These are phyloP conservation scores for Phthorimaea operculella DNA, from an alignment of 1,140 invertebrate species.

Conservation along the genomic window DNA sequence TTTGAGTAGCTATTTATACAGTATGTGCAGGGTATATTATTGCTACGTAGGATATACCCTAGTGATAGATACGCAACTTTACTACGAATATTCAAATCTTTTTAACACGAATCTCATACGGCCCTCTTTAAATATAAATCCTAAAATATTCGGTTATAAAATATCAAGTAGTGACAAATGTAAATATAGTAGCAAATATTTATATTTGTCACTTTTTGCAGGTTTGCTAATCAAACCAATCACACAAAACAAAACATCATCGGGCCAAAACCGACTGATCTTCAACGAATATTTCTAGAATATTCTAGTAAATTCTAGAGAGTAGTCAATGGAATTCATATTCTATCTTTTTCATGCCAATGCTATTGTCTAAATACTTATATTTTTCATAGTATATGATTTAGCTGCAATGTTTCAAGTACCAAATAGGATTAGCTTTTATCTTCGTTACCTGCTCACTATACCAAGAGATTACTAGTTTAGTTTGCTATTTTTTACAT, in stretches of 20 bases:
- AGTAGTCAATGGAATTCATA: too few relatives aligned
- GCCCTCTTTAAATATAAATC: background rate
- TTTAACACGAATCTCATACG: background rate
- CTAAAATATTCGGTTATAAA: too few relatives aligned
- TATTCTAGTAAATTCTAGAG: slow-evolving; percentile 1
- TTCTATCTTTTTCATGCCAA: too few relatives aligned
- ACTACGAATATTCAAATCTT: background rate
- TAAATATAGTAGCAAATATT: too few relatives aligned
- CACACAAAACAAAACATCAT: too few relatives aligned
- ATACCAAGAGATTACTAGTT: slow-evolving; percentile 7
- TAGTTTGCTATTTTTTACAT: slow-evolving; percentile 2
- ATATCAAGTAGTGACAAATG: too few relatives aligned
- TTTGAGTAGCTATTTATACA: slow-evolving; percentile 19
- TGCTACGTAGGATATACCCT: slow-evolving; percentile 12
- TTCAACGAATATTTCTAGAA: slow-evolving; percentile 32
- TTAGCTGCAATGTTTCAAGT: background rate
- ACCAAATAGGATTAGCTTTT: background rate
- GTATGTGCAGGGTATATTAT: slow-evolving; percentile 17
- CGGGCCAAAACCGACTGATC: slow-evolving; percentile 27
- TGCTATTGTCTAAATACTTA: too few relatives aligned
- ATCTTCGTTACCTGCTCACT: background rate
- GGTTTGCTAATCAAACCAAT: too few relatives aligned
- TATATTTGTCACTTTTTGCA: slow-evolving; percentile 2
- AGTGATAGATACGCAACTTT: slow-evolving; percentile 1
- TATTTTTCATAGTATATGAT: too few relatives aligned